These are phyloP conservation scores for Rhynchomys soricoides DNA, from an alignment of 2,113 vertebrate genomes.

Conservation along the genomic window DNA sequence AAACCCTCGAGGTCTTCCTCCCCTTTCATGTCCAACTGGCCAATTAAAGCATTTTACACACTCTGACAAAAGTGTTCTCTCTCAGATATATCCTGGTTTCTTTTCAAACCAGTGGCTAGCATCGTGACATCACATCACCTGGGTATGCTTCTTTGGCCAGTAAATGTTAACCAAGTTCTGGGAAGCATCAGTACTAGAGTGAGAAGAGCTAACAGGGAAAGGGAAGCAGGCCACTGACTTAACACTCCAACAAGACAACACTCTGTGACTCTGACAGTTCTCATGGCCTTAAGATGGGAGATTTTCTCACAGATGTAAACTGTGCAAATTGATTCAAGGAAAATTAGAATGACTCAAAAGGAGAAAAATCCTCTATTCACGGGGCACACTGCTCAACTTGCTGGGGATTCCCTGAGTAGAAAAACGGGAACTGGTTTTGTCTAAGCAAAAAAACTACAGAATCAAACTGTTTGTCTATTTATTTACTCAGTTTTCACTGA, in stretches of 20 bases:
- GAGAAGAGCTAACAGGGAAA: slow-evolving; percentile 31
- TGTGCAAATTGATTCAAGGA: neutral
- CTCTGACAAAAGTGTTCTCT: neutral
- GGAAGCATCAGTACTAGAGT: neutral
- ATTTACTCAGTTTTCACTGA: neutral
- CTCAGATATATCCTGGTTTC: slow-evolving; percentile 1
- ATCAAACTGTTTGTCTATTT: neutral
- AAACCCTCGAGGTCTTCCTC: neutral
- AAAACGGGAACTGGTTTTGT: neutral
- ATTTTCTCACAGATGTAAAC: slow-evolving; percentile 29
- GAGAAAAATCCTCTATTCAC: neutral
- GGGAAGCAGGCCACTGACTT: neutral
- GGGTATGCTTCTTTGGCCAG: neutral
- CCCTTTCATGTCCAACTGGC: neutral
- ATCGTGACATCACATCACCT: neutral
- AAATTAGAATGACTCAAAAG: slow-evolving; percentile 39
- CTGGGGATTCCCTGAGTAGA: neutral
- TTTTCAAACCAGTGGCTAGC: slow-evolving; percentile 4
- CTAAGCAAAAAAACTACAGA: neutral
- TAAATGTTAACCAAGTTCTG: neutral
- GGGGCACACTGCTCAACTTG: neutral
- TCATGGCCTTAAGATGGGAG: neutral
- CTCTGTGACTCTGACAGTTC: neutral
- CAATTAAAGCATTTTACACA: neutral
- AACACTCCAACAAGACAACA: neutral